Evolutionary conservation across 2,113 vertebrate genomes (phyloP), one percentile per base, ranked within the genome.

Genomic region (Paralichthys olivaceus): DNA sequence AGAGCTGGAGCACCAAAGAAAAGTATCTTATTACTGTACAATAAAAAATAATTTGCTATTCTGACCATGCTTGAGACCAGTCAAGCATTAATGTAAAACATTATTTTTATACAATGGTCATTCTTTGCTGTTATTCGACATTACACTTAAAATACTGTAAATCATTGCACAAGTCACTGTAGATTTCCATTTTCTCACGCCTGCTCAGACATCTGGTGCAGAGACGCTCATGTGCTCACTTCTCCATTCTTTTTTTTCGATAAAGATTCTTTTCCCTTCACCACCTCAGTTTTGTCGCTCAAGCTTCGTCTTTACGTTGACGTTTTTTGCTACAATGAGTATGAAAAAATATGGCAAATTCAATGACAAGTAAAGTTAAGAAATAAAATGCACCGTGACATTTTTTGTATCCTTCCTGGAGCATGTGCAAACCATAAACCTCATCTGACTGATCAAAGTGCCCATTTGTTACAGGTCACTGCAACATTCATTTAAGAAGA

Each of bases 11-110:
- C 65, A 67, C 67, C 51, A 79, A 70, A 77, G 26, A 75, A 83
- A 87, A 84, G 71, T 72, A 64, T 77, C 72, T 86, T 45, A 64
- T 84, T 89, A 71, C 81, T 90, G 70, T 88, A 92, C 88, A 90
- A 90, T 90, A 89, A 86, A 84, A 90, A 89, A 88, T 82, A 75
- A 69, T 91, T 86, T 81, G 75, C 60, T 86, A 84, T 79, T 83
- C 79, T 84, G 84, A 84, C 63, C 28, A 74, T 70, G 84, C 94
- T 95, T 95, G 94, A 95, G 85, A 94, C 94, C 94, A 94, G 94
- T 95, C 94, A 94, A 95, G 93, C 92, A 81, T 83, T 83, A 28
- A 88, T 90, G 87, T 89, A 90, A 92, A 92, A 92, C 72, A 85
- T 87, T 75, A 65, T 77, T 84, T 85, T 83, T 85, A 85, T 72